Base-by-base conservation (phyloP, 2,888 invertebrate genomes). In the Spatulosminthurus flaviceps region DNA sequence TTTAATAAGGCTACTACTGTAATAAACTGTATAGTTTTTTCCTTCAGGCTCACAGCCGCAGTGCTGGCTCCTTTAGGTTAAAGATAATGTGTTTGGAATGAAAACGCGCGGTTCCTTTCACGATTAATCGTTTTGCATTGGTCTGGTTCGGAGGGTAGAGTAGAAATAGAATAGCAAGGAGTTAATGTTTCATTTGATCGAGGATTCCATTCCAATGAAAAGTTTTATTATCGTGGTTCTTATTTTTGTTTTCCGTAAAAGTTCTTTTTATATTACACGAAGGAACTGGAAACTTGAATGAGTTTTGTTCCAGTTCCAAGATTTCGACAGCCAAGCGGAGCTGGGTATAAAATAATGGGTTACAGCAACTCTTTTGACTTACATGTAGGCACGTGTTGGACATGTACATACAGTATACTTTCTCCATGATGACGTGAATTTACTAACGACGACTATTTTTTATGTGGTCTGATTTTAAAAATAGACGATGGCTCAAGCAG, bases 401-500 rank as follows among this genome's bases (percentile, higher is more conserved):
- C 69, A 42, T 69, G 77, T 67, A 69, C 5, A 42, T 43, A 16
- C 2, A 60, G n/a, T n/a, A n/a, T n/a, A 71, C 71, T 71, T 78
- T 78, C 78, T 78, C 78, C 78, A 78, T 78, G 77, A 77, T 69
- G 72, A 76, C 69, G 78, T 66, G 77, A 71, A 77, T 77, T 67
- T 76, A 34, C n/a, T 64, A 26, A 64, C 11, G 67, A 74, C 42
- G 67, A 61, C 24, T 67, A 28, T 42, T 79, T 79, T 78, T 79
- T 79, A 72, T 79, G 51, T 74, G 73, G 64, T 79, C 79, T 79
- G 69, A 72, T 80, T 83, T 82, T 82, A 80, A 82, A 85, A 85
- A 85, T 85, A 85, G 85, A 85, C 85, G 82, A 85, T 85, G 85
- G 85, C 84, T 80, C 84, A 84, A 83, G 82, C 83, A 81, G 81